Evolutionary conservation across 2,113 vertebrate genomes (phyloP), one percentile per base, ranked within the genome.

Genomic region (Galbula dea): DNA sequence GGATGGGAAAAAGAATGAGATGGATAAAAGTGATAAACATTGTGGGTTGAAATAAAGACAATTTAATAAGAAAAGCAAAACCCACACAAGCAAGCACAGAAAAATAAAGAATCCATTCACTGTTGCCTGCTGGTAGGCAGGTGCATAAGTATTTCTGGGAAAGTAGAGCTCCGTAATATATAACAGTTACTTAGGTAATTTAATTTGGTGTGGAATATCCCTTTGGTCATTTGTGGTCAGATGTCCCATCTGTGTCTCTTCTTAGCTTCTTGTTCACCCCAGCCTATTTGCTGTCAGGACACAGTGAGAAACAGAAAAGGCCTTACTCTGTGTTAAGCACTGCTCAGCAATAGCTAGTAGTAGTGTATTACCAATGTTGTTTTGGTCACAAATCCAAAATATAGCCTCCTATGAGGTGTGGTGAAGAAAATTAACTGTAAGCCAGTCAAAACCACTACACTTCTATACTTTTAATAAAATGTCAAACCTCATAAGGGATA

Each of bases 131-230:
- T 2, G 0, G 9, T 30, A 58, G 30, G 10, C 20, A 24, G 24
- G 43, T 75, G 8, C 13, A 58, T 49, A 75, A 51, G 7, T 48
- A 51, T 43, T 27, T 76, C 37, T 13, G 51, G 32, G 32, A 45
- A 68, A 51, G 14, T 15, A 39, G 12, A 22, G 10, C 10, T 79
- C 19, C 4, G 24, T 57, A 8, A 52, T 1, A 1, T 1, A 1
- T 17, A 51, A 36, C 1, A 0, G 16, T 58, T 52, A 23, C 22
- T 68, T 49, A 11, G 18, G 15, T 19, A 39, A 54, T 15, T 3
- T 37, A 39, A 59, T 22, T 37, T 54, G 32, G 4, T 43, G 2
- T 58, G 12, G 37, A 14, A 74, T 34, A 39, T 30, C 12, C 18
- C 10, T 51, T n/a, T 11, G 14, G 12, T 74, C 30, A 39, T 15